phyloP scores from a whole-genome alignment of 2,888 invertebrate genomes.

The Pherbina coryleti region DNA sequence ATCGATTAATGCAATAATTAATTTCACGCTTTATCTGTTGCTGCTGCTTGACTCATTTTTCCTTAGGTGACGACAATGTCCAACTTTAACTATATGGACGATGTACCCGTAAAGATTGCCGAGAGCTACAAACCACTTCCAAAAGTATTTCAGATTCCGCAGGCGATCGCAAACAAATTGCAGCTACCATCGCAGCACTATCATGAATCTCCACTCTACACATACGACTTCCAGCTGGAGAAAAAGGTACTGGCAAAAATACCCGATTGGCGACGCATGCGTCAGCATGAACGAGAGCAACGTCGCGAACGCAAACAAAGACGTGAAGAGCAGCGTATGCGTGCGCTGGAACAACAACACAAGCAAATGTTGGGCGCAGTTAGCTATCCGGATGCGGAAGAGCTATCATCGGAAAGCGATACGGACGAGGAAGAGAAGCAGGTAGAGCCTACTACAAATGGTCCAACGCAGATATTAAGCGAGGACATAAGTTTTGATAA shows the following conservation, averaged over 20 bases:
- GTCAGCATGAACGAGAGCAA: constrained; percentile 75
- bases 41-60: constrained; percentile 33
- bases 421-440: constrained; percentile 55
- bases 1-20: background rate
- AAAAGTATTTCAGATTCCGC: constrained; percentile 74
- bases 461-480: background rate
- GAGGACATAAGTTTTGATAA: constrained; percentile 61
- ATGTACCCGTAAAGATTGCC: constrained; percentile 88
- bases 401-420: constrained; percentile 72
- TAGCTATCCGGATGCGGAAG: constrained; percentile 75
- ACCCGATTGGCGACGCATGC: constrained; percentile 77
- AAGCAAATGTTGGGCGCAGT: constrained; percentile 74
- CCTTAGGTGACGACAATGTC: constrained; percentile 42
- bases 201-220: constrained; percentile 70
- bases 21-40: background rate
- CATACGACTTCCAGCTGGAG: constrained; percentile 82
- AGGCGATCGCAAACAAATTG: constrained; percentile 72
- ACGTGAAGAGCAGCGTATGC: constrained; percentile 73
- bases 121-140: constrained; percentile 88
- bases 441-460: constrained; percentile 25
- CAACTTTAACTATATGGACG: constrained; percentile 75
- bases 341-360: constrained; percentile 72
- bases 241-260: constrained; percentile 79
- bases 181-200: constrained; percentile 71
- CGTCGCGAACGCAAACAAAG: constrained; percentile 75